These are phyloP conservation scores for Dascillus cervinus DNA, from an alignment of 2,888 invertebrate species.

Conservation along the genomic window DNA sequence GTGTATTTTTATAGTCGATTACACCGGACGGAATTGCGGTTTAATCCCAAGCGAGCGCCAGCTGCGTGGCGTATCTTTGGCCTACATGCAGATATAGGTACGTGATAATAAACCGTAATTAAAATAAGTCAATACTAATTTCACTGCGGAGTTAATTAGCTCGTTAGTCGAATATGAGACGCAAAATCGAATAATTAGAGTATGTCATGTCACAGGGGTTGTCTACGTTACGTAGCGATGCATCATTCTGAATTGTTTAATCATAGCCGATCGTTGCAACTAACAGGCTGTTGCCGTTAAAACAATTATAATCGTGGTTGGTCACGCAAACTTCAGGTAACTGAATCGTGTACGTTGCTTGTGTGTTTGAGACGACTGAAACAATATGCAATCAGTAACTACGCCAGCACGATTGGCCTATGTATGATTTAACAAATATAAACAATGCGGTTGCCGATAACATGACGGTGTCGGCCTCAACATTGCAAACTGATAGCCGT, in stretches of 20 bases:
- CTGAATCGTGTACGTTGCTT: too few species aligned
- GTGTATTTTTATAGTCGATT: neutral
- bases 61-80: neutral
- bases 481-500: too few species aligned
- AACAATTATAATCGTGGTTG: constrained; percentile 11
- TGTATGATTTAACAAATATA: too few species aligned
- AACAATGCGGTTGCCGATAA: too few species aligned
- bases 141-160: constrained; percentile 25
- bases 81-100: constrained; percentile 4
- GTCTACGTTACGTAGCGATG: constrained; percentile 6
- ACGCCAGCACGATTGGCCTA: too few species aligned
- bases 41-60: constrained; percentile 4
- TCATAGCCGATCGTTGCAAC: constrained; percentile 15
- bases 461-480: too few species aligned
- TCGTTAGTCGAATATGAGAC: constrained; percentile 28
- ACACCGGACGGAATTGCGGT: neutral
- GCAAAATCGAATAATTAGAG: constrained; percentile 25
- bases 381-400: too few species aligned
- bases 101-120: constrained; percentile 14
- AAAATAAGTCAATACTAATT: constrained; percentile 27
- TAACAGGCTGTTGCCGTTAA: constrained; percentile 15
- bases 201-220: constrained; percentile 11
- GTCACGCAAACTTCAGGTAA: constrained; percentile 16
- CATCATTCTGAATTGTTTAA: constrained; percentile 17
- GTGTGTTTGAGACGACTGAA: too few species aligned